Base-by-base conservation (phyloP, 1,140 invertebrate species). In the Argopecten irradians region DNA sequence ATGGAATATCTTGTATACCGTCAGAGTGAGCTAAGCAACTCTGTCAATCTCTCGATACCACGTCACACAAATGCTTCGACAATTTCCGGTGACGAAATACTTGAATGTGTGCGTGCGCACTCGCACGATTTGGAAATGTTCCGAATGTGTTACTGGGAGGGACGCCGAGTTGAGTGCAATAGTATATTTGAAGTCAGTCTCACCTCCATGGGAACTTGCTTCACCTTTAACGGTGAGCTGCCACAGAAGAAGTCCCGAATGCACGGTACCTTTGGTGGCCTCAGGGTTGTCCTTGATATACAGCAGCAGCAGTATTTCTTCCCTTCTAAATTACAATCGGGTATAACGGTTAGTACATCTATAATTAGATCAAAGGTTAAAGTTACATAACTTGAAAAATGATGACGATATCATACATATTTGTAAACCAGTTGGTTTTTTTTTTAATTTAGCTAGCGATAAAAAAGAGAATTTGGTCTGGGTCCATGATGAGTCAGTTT, bases 101-200 rank as follows among this genome's bases (percentile, higher is more conserved):
- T 28, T 16, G 16, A 11, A 71, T 71, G 55, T 71, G n/a, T 71
- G n/a, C 55, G 55, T n/a, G 55, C 22, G n/a, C 55, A 71, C n/a
- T 71, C 55, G 19, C 55, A 71, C n/a, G 55, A 71, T 71, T 71
- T n/a, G 55, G 55, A 71, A n/a, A 71, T 71, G 55, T 71, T 71
- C 55, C 55, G n/a, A 16, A 28, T 28, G 28, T 71, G 55, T 71
- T 71, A 28, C 55, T n/a, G 22, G 22, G 55, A 28, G 22, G 55
- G 55, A 71, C 55, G 55, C 7, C 55, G 8, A 71, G 55, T 71
- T 5, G 16, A 71, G n/a, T 71, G 55, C 22, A 71, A n/a, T 16
- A 8, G 16, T 71, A 71, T 71, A 28, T 71, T 71, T 16, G n/a
- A 71, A 71, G 22, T n/a, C 22, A 71, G 55, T 16, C 5, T 71